Evolutionary conservation across 2,797 vertebrate genomes (phyloP), one percentile per base, ranked within the genome.

Genomic region (Halcyon smyrnensis): DNA sequence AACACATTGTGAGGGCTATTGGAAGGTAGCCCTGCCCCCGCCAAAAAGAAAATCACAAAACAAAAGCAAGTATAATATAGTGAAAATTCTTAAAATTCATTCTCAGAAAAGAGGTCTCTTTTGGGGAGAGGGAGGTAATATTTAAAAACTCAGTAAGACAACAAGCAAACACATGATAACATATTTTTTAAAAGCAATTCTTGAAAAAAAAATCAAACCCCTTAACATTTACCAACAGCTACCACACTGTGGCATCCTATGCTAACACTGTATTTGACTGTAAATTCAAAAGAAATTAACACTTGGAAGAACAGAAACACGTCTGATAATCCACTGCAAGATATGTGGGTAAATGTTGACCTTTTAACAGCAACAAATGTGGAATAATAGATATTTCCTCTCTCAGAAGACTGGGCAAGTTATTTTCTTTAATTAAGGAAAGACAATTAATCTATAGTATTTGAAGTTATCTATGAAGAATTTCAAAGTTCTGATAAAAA

Each of bases 231-330:
- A 62, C 82, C 57, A 75, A 45, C 30, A 85, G 23, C 56, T 71
- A 62, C 92, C 93, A 93, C 89, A 93, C 71, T 78, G 89, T 95
- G 95, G 93, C 95, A 78, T 83, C 89, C 90, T 90, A 19, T 36
- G 78, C 82, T 77, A 89, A 82, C 13, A 62, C 3, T 71, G 50
- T 34, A 24, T 73, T 69, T 71, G 24, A 56, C 36, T 27, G 6
- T 5, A 4, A 14, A 11, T 20, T 83, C 17, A 45, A 32, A 88
- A 65, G 43, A 80, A 83, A 68, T 83, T 41, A 87, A 30, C 7
- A 11, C 48, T 32, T 15, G 43, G 37, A 84, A 59, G 37, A 84
- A 34, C 7, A 77, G 60, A 77, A 84, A 50, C 12, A 25, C 7
- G 46, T 14, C 50, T 34, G 36, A 68, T 69, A 56, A 68, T 39